Percentiles rank a stretch among this genome's conserved stretches.
Evolutionary conservation across 2,113 vertebrate species (phyloP).

Genomic region (Natator depressus): DNA sequence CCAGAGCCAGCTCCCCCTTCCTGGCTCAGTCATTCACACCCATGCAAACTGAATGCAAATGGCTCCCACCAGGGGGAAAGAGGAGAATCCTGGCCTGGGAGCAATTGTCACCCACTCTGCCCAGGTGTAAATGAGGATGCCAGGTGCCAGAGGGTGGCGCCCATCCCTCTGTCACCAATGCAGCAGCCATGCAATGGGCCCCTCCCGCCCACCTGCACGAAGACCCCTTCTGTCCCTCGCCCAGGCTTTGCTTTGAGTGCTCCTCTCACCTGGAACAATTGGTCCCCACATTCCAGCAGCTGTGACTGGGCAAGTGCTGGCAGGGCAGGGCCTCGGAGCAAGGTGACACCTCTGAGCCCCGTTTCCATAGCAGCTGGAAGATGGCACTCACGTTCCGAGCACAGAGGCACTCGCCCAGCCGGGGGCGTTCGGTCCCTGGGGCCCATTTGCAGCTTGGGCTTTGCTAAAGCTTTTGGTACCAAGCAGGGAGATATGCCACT

Average conservation of each 20-base stretch:
- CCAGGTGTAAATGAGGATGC: neutral
- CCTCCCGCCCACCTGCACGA: conserved; percentile 31
- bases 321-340: no score
- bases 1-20: neutral
- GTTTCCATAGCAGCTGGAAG: neutral
- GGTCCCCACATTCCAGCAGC: neutral
- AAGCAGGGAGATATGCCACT: neutral
- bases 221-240: neutral
- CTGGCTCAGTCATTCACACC: conserved; percentile 35
- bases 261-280: neutral
- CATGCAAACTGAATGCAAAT: conserved; percentile 58
- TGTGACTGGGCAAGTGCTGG: neutral
- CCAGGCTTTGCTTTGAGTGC: neutral
- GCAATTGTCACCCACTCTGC: neutral
- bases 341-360: neutral
- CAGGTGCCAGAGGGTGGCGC: neutral
- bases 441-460: neutral
- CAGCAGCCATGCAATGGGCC: neutral
- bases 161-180: neutral
- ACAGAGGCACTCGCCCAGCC: neutral
- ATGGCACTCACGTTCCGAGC: neutral
- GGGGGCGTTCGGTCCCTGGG: neutral
- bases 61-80: neutral
- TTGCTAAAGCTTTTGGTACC: neutral
- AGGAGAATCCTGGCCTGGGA: conserved; percentile 20